phyloP scores from a whole-genome alignment of 2,113 vertebrate species.

The Galeopterus variegatus region DNA sequence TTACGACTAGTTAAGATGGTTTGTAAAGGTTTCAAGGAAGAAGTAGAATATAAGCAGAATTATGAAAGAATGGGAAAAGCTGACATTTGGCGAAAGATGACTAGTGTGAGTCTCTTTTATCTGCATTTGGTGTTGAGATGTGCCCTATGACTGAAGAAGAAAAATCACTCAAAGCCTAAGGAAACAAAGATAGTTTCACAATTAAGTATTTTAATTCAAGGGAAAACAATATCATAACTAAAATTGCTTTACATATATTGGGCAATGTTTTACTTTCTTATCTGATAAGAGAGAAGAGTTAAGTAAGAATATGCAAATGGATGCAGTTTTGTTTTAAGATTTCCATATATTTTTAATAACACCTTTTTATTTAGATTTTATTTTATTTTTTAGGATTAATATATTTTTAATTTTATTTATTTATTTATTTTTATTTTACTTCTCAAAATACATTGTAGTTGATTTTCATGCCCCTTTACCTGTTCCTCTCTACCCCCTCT shows the following conservation, averaged over 20 bases:
- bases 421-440: too few relatives aligned
- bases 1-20: background rate
- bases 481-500: too few relatives aligned
- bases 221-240: background rate
- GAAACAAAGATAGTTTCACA: background rate
- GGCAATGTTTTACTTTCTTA: background rate
- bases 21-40: background rate
- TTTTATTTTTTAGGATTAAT: too few relatives aligned
- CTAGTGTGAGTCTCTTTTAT: background rate
- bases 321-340: slow-evolving; percentile 56
- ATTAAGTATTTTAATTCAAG: background rate
- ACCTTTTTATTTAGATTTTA: background rate
- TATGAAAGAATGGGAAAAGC: background rate
- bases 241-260: background rate
- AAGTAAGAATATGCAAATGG: background rate
- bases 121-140: background rate
- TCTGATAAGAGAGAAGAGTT: background rate
- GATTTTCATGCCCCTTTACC: too few relatives aligned
- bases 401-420: too few relatives aligned
- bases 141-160: background rate
- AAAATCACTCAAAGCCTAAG: slow-evolving; percentile 2
- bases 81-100: background rate
- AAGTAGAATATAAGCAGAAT: background rate
- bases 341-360: slow-evolving; percentile 44
- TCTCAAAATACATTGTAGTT: too few relatives aligned